Evolutionary conservation across 2,113 vertebrate species (phyloP).

Genomic region (Barnardius zonarius): DNA sequence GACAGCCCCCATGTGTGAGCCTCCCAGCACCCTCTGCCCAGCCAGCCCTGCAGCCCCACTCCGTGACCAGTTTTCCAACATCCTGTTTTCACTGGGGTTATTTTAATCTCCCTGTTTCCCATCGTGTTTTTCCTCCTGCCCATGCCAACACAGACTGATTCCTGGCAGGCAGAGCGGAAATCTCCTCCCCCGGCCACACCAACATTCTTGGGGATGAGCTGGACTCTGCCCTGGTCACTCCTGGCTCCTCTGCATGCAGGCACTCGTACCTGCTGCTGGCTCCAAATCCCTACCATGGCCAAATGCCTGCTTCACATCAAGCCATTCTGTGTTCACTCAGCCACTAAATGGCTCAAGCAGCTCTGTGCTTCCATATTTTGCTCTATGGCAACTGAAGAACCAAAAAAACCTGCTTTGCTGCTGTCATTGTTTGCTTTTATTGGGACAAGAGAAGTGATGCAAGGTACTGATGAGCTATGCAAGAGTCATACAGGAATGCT

Average conservation of each 20-base stretch:
- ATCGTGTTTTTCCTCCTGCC: neutral
- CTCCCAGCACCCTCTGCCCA: neutral
- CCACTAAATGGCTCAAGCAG: accelerated
- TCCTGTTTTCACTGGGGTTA: neutral
- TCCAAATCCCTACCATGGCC: accelerated
- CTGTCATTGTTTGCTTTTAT: neutral
- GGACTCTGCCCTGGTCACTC: accelerated
- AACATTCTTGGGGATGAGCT: neutral
- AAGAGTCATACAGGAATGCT: neutral
- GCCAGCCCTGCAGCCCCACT: neutral
- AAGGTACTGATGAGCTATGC: neutral
- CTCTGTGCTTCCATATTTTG: neutral
- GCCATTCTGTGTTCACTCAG: accelerated
- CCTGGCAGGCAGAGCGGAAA: constrained; percentile 2
- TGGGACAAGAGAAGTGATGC: neutral
- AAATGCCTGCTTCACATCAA: neutral
- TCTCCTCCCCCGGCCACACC: neutral
- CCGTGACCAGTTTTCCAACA: neutral
- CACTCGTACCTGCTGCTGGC: neutral
- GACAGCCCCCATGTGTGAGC: neutral
- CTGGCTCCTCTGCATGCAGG: neutral
- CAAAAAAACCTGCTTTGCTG: neutral
- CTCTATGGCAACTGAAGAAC: neutral
- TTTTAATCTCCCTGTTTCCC: constrained; percentile 12
- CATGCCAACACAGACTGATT: neutral